A percentile compares a stretch with the other conserved stretches of the same genome.
Evolutionary conservation across 92 coral and sea anemone genomes (phyloP).

Genomic region (Porites cylindrica): DNA sequence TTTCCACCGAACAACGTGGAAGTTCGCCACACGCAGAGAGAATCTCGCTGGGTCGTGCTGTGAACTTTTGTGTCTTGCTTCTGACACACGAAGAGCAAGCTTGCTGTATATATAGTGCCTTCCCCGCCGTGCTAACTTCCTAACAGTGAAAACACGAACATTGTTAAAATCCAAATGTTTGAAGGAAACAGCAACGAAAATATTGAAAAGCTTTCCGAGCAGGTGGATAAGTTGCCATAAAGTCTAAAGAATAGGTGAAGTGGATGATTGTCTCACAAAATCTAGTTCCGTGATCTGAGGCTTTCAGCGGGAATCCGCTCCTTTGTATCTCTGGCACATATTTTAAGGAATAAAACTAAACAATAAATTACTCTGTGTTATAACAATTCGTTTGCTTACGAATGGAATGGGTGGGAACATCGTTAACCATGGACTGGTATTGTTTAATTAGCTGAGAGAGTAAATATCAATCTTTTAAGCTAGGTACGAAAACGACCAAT

Average conservation of each 20-base stretch:
- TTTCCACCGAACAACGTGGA: not conserved
- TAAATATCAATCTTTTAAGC: not conserved
- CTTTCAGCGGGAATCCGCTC: conserved; percentile 49
- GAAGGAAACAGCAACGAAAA: conserved; percentile 50
- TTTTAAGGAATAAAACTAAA: conserved; percentile 8
- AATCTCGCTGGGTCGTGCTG: not conserved
- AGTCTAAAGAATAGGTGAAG: not conserved
- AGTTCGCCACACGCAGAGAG: conserved; percentile 9
- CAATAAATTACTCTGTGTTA: conserved; percentile 13
- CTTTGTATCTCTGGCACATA: conserved; percentile 22
- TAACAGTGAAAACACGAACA: conserved; percentile 56
- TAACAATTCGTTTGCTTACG: not conserved
- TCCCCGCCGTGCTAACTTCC: conserved; percentile 35
- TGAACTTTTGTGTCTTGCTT: conserved; percentile 10
- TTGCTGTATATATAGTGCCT: conserved; percentile 24
- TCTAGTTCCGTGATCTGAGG: conserved; percentile 29
- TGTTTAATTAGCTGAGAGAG: not conserved
- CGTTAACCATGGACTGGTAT: not conserved
- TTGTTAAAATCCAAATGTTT: conserved; percentile 49
- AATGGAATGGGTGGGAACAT: conserved; percentile 17
- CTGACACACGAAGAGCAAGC: conserved; percentile 15
- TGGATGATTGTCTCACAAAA: not conserved
- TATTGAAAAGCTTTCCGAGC: conserved; percentile 15
- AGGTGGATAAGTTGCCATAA: not conserved
- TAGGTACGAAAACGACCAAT: not conserved